phyloP scores from a whole-genome alignment of 2,797 vertebrate genomes.

The Linurgus olivaceus region DNA sequence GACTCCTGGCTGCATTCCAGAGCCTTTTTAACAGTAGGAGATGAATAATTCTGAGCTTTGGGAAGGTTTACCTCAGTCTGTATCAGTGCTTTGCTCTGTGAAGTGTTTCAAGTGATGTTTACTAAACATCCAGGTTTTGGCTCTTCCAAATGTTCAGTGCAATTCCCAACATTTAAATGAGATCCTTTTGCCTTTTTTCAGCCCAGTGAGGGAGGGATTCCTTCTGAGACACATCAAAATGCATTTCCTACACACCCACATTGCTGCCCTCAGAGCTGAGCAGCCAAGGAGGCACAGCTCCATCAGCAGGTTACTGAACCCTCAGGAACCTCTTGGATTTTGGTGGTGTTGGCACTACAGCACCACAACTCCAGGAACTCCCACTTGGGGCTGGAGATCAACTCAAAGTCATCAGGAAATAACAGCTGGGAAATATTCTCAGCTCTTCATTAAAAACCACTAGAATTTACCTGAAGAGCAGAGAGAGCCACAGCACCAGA shows the following conservation, averaged over 20 bases:
- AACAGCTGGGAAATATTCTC: background rate
- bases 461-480: conserved; percentile 87
- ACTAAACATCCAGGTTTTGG: background rate
- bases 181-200: background rate
- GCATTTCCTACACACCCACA: background rate
- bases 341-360: background rate
- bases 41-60: background rate
- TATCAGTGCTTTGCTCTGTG: background rate
- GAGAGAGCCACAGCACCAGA: conserved; percentile 92
- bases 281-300: background rate
- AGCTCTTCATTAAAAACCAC: background rate
- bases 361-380: background rate
- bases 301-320: background rate
- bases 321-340: background rate
- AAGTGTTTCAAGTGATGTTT: conserved; percentile 7
- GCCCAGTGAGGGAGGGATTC: background rate
- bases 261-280: background rate
- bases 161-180: background rate
- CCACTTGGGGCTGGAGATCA: background rate
- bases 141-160: background rate
- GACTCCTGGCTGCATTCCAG: background rate
- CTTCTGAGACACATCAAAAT: background rate
- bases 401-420: background rate
- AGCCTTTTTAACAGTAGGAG: background rate
- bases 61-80: background rate